Conservation (phyloP, 1,140 invertebrate species). For the Mactra quadrangularis region DNA sequence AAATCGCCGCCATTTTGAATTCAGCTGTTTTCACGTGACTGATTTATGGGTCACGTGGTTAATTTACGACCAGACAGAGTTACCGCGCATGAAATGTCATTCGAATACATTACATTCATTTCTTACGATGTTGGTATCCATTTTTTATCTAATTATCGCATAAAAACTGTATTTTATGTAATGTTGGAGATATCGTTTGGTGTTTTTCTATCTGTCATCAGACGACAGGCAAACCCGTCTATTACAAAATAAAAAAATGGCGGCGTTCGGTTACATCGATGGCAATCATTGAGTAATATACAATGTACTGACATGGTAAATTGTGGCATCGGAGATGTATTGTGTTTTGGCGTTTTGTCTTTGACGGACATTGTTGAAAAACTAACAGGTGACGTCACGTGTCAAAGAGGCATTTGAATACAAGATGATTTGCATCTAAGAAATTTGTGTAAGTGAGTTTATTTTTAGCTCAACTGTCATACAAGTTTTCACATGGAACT, state of each 20-base stretch:
- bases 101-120: not conserved
- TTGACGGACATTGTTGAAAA: too few relatives aligned
- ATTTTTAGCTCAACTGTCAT: too few relatives aligned
- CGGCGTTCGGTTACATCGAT: too few relatives aligned
- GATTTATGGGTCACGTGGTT: conserved; percentile 58
- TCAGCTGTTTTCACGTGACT: conserved; percentile 62
- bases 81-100: conserved; percentile 34
- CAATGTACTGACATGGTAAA: too few relatives aligned
- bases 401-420: too few relatives aligned
- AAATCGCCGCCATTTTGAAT: conserved; percentile 60
- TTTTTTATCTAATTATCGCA: conserved; percentile 43
- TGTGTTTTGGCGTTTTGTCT: too few relatives aligned
- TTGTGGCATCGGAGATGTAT: too few relatives aligned
- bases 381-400: too few relatives aligned
- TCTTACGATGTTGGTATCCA: not conserved
- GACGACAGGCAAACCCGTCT: not conserved
- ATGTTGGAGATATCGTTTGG: conserved; percentile 9
- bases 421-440: too few relatives aligned
- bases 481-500: too few relatives aligned
- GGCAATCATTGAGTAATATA: too few relatives aligned
- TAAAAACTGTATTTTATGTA: conserved; percentile 23
- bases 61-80: conserved; percentile 44
- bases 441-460: too few relatives aligned
- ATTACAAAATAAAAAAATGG: not conserved
- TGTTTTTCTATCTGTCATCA: conserved; percentile 29